phyloP scores from a whole-genome alignment of 2,797 vertebrate species.

The Discoglossus pictus region DNA sequence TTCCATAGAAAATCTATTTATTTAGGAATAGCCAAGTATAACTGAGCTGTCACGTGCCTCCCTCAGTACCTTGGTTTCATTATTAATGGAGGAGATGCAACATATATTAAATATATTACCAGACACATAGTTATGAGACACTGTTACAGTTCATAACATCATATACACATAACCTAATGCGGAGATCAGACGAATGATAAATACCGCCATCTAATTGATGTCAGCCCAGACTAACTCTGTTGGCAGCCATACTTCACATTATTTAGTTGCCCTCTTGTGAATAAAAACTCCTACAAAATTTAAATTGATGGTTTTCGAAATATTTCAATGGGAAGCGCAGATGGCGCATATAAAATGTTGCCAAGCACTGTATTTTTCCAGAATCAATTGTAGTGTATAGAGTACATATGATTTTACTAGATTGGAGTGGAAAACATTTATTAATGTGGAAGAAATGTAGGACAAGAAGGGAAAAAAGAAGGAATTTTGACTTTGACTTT shows the following conservation, averaged over 20 bases:
- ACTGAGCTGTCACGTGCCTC: constrained; percentile 26
- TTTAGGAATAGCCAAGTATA: constrained; percentile 26
- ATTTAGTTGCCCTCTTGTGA: constrained; percentile 45
- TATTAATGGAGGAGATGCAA: constrained; percentile 44
- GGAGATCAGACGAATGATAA: constrained; percentile 24
- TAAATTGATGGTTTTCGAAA: constrained; percentile 44
- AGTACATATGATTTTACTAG: constrained; percentile 23
- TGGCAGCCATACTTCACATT: constrained; percentile 27
- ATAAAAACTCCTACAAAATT: constrained; percentile 37
- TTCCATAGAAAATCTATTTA: constrained; percentile 42
- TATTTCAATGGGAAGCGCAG: constrained; percentile 44
- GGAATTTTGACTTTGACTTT: no score
- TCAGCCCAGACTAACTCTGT: constrained; percentile 14
- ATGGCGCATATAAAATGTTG: constrained; percentile 46
- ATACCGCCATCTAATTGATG: constrained; percentile 45
- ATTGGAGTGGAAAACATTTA: constrained; percentile 20
- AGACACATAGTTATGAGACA: constrained; percentile 52
- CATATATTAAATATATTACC: constrained; percentile 52
- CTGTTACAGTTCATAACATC: constrained; percentile 19
- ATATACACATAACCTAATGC: constrained; percentile 6
- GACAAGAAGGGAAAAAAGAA: no score
- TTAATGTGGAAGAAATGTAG: constrained; percentile 7
- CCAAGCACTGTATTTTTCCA: constrained; percentile 31
- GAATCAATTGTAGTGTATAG: constrained; percentile 35
- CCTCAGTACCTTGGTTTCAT: constrained; percentile 42